Percentiles rank a stretch among this genome's conserved stretches.
Conservation (phyloP, 2,113 vertebrate genomes). For the Dendrocopos noguchii region DNA sequence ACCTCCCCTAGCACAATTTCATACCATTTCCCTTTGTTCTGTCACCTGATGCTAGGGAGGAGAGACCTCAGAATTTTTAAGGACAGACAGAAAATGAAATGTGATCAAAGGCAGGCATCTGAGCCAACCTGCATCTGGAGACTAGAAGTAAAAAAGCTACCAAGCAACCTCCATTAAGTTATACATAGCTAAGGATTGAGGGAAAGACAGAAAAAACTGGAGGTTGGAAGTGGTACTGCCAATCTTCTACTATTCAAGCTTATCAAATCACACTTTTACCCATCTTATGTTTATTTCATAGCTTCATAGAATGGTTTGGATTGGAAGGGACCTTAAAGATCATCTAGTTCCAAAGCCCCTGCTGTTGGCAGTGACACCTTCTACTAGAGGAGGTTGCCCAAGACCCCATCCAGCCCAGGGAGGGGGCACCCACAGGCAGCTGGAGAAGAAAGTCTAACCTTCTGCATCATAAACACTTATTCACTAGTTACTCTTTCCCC, state of each 20-base stretch:
- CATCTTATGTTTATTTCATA: not conserved
- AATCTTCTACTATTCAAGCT: not conserved
- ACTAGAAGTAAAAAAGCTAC: not conserved
- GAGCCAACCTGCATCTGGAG: not conserved
- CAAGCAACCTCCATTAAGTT: not conserved
- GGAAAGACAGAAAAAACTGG: not conserved
- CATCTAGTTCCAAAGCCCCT: too few relatives aligned
- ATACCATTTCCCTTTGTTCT: too few relatives aligned
- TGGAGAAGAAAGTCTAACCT: not conserved
- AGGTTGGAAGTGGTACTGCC: not conserved
- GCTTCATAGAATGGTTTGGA: too few relatives aligned
- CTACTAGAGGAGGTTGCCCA: too few relatives aligned
- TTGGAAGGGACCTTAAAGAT: too few relatives aligned
- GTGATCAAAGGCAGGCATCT: not conserved
- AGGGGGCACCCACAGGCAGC: not conserved
- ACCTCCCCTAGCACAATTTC: too few relatives aligned
- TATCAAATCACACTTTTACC: not conserved
- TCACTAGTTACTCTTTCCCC: not conserved
- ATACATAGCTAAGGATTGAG: not conserved
- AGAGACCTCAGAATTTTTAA: not conserved
- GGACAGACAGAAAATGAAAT: not conserved
- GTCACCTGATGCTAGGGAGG: too few relatives aligned
- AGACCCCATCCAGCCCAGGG: too few relatives aligned
- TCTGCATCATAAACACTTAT: not conserved
- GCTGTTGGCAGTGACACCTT: too few relatives aligned